A percentile compares a stretch with the other conserved stretches of the same genome.
Evolutionary conservation across 1,140 invertebrate species (phyloP).

Genomic region (Homalodisca vitripennis): DNA sequence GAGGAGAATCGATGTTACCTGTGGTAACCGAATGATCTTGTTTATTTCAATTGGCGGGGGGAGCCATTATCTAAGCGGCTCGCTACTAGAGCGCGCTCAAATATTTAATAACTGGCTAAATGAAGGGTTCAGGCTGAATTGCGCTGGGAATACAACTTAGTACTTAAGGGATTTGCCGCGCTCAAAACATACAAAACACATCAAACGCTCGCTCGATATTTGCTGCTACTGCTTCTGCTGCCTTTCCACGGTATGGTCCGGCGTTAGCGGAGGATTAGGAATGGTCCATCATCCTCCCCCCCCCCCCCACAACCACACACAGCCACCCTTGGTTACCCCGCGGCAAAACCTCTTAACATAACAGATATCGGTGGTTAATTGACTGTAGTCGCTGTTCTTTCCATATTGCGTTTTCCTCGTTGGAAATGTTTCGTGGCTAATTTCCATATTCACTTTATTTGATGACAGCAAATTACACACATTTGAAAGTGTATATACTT

Average conservation of each 20-base stretch:
- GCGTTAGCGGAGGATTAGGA: not conserved
- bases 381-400: too few relatives aligned
- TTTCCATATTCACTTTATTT: too few relatives aligned
- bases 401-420: too few relatives aligned
- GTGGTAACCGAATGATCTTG: slow-evolving; percentile 1
- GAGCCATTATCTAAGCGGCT: slow-evolving; percentile 13
- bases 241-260: too few relatives aligned
- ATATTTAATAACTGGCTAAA: slow-evolving; percentile 20
- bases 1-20: too few relatives aligned
- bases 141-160: slow-evolving; percentile 19
- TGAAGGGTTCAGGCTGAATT: slow-evolving; percentile 17
- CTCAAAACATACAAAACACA: slow-evolving; percentile 14
- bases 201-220: not conserved
- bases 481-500: too few relatives aligned
- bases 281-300: not conserved
- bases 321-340: too few relatives aligned
- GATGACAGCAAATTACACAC: too few relatives aligned
- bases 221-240: not conserved
- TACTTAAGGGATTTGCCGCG: not conserved
- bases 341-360: too few relatives aligned
- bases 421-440: too few relatives aligned
- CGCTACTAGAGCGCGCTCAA: slow-evolving; percentile 4
- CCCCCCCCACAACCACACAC: not conserved
- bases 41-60: not conserved
- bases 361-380: too few relatives aligned